Conservation (phyloP, 2,113 vertebrate genomes). For the Neolamprologus hecqui region DNA sequence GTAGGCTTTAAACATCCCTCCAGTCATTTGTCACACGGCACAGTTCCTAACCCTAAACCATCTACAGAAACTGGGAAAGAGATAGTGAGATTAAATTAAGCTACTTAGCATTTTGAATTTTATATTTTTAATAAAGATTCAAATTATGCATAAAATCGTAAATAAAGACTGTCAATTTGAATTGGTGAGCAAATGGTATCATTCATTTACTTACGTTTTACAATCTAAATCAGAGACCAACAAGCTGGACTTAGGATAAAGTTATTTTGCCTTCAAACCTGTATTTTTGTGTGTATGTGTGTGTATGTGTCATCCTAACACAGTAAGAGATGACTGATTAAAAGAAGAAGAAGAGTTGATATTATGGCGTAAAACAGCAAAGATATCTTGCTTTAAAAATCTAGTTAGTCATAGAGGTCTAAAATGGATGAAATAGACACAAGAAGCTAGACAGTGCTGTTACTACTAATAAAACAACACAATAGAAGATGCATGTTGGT, state of each 20-base stretch:
- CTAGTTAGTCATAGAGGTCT: background rate
- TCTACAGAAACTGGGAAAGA: background rate
- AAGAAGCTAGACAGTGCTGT: background rate
- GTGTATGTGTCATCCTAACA: background rate
- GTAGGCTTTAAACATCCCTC: slow-evolving; percentile 41
- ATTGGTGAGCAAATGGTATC: slow-evolving; percentile 44
- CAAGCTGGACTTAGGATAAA: slow-evolving; percentile 27
- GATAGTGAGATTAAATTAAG: slow-evolving; percentile 40
- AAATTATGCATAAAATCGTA: slow-evolving; percentile 41
- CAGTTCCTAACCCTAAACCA: background rate
- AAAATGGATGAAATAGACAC: background rate
- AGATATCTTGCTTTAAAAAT: background rate
- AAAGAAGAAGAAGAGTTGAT: background rate
- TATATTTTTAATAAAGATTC: slow-evolving; percentile 42
- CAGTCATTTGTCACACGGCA: slow-evolving; percentile 39
- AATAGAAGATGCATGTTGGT: background rate
- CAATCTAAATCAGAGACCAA: background rate
- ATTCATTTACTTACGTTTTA: slow-evolving; percentile 11
- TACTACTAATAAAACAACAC: background rate
- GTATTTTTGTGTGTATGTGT: background rate
- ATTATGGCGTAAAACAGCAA: background rate
- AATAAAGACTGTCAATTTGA: slow-evolving; percentile 55
- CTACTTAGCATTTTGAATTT: slow-evolving; percentile 43
- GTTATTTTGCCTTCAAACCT: slow-evolving; percentile 18
- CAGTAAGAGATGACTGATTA: background rate